Percentiles rank a stretch among this genome's conserved stretches.
phyloP scores from a whole-genome alignment of 2,888 invertebrate genomes.

The Pachymerium ferrugineum region DNA sequence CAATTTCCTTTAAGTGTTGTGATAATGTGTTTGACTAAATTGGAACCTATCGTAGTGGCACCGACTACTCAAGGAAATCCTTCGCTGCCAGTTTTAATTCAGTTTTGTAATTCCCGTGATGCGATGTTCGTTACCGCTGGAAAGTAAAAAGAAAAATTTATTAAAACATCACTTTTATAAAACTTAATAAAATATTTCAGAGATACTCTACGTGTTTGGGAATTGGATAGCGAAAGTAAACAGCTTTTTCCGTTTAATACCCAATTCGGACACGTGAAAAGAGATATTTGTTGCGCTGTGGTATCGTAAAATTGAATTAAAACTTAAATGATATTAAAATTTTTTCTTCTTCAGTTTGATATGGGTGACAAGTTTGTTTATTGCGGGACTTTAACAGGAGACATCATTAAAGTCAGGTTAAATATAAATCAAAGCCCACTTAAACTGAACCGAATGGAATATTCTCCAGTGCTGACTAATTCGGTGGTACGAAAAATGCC shows the following conservation, averaged over 20 bases:
- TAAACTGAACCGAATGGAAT: neutral
- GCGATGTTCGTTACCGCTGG: conserved; percentile 49
- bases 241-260: conserved; percentile 23
- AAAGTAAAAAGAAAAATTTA: conserved; percentile 42
- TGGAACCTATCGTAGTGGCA: conserved; percentile 65
- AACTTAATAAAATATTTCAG: too few relatives aligned
- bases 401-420: conserved; percentile 54
- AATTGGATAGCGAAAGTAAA: conserved; percentile 56
- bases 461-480: neutral
- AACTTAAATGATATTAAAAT: conserved; percentile 36
- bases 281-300: conserved; percentile 68
- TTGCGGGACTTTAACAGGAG: conserved; percentile 80
- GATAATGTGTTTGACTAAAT: conserved; percentile 65
- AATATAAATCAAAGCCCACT: conserved; percentile 29
- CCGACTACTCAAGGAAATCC: conserved; percentile 48
- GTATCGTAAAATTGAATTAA: conserved; percentile 42
- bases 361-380: conserved; percentile 66
- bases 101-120: conserved; percentile 45
- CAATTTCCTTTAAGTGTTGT: conserved; percentile 44
- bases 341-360: conserved; percentile 51
- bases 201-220: conserved; percentile 48
- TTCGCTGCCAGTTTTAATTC: conserved; percentile 31
- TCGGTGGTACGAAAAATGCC: neutral
- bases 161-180: neutral
- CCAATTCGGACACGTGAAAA: conserved; percentile 40